Evolutionary conservation across 2,888 invertebrate genomes (phyloP), one percentile per base, ranked within the genome.

Genomic region (Papilio demoleus): DNA sequence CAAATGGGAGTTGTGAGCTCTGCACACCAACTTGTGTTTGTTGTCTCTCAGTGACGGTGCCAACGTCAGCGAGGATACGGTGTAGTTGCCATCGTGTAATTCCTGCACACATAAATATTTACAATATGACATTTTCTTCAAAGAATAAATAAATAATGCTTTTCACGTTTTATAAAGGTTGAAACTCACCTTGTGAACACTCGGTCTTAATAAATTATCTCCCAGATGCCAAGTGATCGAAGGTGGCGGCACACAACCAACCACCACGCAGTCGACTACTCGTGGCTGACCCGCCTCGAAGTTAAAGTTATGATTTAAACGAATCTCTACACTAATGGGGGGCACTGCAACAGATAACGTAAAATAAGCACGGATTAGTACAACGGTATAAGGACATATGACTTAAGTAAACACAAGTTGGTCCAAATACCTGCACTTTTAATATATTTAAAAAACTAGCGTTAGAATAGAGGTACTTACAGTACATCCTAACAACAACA

Each of bases 231-330:
- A 92, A 1, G 83, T 85, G 65, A 92, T 75, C 2, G 79, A 74
- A 0, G 89, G 92, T 0, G 88, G 86, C 0, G 90, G 89, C 0
- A 86, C 82, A 59, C 88, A 87, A 0, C 91, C 92, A 1, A 88
- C 82, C 0, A 92, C 88, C 8, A 92, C 85, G 65, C 92, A 92
- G 74, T 91, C 92, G 0, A 90, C 86, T 0, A 90, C 87, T 0
- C 91, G 81, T 0, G 92, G 91, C 56, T 85, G 82, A 0, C 89
- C 90, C 0, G 83, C 86, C 66, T 90, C 92, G 75, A 92, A 90
- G 76, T 89, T 81, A 0, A 76, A 74, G 71, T 90, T 89, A 68
- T 89, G 81, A 74, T 91, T 85, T 47, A 90, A 65, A 0, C 89
- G 85, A 2, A 92, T 88, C 68, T 90, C 86, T 1, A 92, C 86